Evolutionary conservation across 2,113 vertebrate species (phyloP).

Genomic region (Piprites chloris): DNA sequence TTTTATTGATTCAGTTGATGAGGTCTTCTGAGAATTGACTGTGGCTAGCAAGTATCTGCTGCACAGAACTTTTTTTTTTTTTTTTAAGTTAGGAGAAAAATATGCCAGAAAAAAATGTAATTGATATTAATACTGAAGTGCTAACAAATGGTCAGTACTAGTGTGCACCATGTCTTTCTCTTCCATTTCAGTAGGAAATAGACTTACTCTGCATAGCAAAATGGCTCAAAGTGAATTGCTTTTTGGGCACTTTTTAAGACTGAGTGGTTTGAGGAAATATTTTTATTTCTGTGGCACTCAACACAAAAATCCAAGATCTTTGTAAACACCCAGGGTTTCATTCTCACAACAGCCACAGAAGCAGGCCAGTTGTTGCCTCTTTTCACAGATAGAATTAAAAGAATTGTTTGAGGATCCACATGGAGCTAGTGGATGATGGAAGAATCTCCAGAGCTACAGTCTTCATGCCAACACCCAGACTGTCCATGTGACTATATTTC

Average conservation of each 20-base stretch:
- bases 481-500: slow-evolving; percentile 47
- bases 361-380: not conserved
- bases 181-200: not conserved
- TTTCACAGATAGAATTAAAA: not conserved
- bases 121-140: not conserved
- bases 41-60: not conserved
- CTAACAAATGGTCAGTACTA: not conserved
- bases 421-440: not conserved
- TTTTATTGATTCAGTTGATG: not conserved
- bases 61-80: not conserved
- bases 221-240: not conserved
- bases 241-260: not conserved
- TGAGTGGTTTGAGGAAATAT: not conserved
- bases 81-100: not conserved
- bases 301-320: not conserved
- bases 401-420: not conserved
- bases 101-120: not conserved
- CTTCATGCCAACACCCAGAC: not conserved
- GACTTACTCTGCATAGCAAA: not conserved
- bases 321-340: not conserved
- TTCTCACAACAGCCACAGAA: not conserved
- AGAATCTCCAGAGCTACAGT: not conserved
- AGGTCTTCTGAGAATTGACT: not conserved
- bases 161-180: not conserved
- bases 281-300: not conserved